Base-by-base conservation (phyloP, 2,113 vertebrate genomes). In the Setophaga coronata region DNA sequence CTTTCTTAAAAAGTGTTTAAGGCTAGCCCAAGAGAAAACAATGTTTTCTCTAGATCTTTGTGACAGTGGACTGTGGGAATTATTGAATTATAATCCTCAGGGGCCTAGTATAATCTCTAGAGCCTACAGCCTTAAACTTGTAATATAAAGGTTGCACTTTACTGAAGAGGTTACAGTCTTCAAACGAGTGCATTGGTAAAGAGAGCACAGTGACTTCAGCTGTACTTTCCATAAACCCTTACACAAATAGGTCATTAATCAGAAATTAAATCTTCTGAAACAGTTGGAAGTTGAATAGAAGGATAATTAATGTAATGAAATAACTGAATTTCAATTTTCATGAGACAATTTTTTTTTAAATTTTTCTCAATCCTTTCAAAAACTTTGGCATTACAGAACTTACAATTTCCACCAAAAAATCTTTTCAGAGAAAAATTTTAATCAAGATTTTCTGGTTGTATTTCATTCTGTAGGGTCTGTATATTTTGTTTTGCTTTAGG, bases 271-370 rank as follows among this genome's bases (percentile, higher is more conserved):
- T 2, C 65, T 70, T 70, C 57, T 70, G 36, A 20, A 65, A 42
- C 18, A 87, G 8, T 4, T 89, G 14, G 45, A 91, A 89, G 17
- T 10, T 65, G 45, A 86, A 42, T 47, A 76, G 18, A 14, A 84
- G 16, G 57, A 12, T 76, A 51, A 14, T 34, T 40, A 69, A 69
- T 61, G 13, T 15, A 53, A 57, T 45, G 9, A 83, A 93, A 61
- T 56, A 56, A 29, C 6, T 18, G 45, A 18, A 62, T 76, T 64
- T 56, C 69, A 23, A 60, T 91, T 89, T 83, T 61, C 14, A 69
- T 2, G 21, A 48, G 5, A 57, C 2, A 0, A 84, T 33, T 0
- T 14, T 3, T 67, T 70, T 71, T 67, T 5, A 10, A 38, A 7
- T 65, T 91, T 86, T 73, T 5, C 5, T 77, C 87, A 61, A 83